Percentiles rank a stretch among this genome's conserved stretches.
phyloP scores from a whole-genome alignment of 2,888 invertebrate genomes.

The Synergus laeviventris region DNA sequence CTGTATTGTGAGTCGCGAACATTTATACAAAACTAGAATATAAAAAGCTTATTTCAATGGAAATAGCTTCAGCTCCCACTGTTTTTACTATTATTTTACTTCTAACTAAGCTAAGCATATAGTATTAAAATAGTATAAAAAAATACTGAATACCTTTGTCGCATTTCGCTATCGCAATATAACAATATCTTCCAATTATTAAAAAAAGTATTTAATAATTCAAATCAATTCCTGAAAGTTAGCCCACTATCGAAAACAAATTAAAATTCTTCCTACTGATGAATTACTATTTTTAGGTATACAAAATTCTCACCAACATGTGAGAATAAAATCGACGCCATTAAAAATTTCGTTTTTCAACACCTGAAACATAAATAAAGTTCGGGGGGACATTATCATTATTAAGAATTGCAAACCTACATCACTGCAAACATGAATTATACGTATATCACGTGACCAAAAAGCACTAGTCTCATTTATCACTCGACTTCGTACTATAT shows the following conservation, averaged over 20 bases:
- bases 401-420: neutral
- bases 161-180: conserved; percentile 15
- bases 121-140: neutral
- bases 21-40: neutral
- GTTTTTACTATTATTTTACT: neutral
- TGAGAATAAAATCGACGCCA: neutral
- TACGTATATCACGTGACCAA: neutral
- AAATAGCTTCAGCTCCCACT: neutral
- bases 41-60: neutral
- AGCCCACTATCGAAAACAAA: neutral
- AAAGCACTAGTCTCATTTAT: neutral
- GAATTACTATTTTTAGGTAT: neutral
- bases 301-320: neutral
- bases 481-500: no score
- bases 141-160: neutral
- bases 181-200: neutral
- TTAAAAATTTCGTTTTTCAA: neutral
- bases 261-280: neutral
- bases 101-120: neutral
- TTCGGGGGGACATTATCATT: neutral
- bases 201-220: no score
- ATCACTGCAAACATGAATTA: neutral
- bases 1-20: no score
- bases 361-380: neutral
- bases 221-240: neutral